A percentile compares a stretch with the other conserved stretches of the same genome.
phyloP scores from a whole-genome alignment of 2,888 invertebrate species.

The Schizaphis graminum region DNA sequence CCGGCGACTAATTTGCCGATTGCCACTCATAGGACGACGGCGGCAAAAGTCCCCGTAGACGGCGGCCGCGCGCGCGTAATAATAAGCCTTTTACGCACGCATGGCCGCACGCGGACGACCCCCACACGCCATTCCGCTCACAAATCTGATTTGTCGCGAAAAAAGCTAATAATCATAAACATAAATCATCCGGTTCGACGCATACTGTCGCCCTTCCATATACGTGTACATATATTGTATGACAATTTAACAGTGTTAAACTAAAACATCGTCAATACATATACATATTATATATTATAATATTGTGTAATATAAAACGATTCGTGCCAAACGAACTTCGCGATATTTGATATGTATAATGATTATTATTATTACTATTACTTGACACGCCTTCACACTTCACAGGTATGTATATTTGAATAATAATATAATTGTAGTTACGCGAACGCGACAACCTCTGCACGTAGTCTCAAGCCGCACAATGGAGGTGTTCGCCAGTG shows the following conservation, averaged over 20 bases:
- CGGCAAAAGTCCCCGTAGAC: constrained; percentile 11
- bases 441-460: neutral
- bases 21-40: constrained; percentile 18
- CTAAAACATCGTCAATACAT: too few relatives aligned
- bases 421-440: neutral
- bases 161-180: constrained; percentile 22
- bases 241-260: neutral
- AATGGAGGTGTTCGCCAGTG: neutral
- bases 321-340: too few relatives aligned
- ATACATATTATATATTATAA: too few relatives aligned
- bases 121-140: neutral
- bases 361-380: neutral
- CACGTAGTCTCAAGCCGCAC: neutral
- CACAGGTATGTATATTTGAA: neutral
- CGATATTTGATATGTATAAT: neutral
- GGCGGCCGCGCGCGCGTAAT: neutral
- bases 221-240: neutral
- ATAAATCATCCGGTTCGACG: neutral
- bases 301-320: too few relatives aligned
- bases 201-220: neutral
- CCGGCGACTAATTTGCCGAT: constrained; percentile 57
- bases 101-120: neutral
- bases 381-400: neutral
- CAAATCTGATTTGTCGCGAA: constrained; percentile 9
- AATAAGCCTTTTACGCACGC: constrained; percentile 49